Base-by-base conservation (phyloP, 1,140 invertebrate genomes). In the Brachystomella parvula region DNA sequence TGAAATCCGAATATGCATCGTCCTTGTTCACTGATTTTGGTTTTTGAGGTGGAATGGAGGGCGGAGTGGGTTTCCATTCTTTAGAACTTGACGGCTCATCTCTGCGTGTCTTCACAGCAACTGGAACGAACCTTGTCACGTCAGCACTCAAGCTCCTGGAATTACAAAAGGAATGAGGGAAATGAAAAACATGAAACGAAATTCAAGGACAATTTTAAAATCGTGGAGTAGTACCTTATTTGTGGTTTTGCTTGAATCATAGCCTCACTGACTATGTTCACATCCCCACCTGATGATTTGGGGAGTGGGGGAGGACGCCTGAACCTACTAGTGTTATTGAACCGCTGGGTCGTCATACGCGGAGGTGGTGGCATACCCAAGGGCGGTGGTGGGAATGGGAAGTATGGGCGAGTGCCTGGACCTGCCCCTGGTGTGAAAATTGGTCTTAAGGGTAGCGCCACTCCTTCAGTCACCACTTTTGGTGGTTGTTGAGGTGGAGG, bases 1-100 rank as follows among this genome's bases (percentile, higher is more conserved):
- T 97, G 78, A 98, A 98, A 76, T 94, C 91, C 80, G 93, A 87
- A 75, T 98, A 98, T 35, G 94, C 95, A 77, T 98, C 94, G 76
- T 98, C 95, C 77, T 98, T 98, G 39, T 89, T 96, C 44, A 85
- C 86, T 71, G 82, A 80, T 59, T 79, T 75, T 71, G 79, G 79
- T 59, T 79, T 62, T 35, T 39, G 35, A 12, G 56, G 47, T 15
- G 35, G 58, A 29, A 15, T 39, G 33, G 19, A 62, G 29, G 24
- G 61, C 31, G 21, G 33, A 59, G 24, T 35, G 35, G 60, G 35
- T 61, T 67, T 63, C 47, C 65, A 61, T 57, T 57, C 19, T 28
- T 57, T 30, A 57, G 56, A 30, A 49, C 49, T 53, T 68, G 71
- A 12, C 65, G 63, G 47, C 24, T 74, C 71, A 24, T 65, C 65